Evolutionary conservation across 2,797 vertebrate species (phyloP).

Genomic region (Schizopygopsis malacanthus): DNA sequence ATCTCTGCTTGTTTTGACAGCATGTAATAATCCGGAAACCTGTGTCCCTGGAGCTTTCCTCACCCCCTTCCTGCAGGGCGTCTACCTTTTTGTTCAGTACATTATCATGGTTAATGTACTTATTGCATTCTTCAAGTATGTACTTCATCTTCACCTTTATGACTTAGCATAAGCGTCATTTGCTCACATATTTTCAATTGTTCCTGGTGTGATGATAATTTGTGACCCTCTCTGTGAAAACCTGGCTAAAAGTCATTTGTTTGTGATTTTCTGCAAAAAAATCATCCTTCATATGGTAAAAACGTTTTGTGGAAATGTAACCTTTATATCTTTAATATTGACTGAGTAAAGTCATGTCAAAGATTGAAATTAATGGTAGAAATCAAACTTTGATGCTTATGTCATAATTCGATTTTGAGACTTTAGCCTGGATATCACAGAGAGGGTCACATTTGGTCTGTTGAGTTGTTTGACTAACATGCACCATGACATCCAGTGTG

Average conservation of each 20-base stretch:
- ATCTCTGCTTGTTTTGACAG: conserved; percentile 73
- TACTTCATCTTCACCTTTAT: conserved; percentile 23
- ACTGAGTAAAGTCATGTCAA: too few relatives aligned
- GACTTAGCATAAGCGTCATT: background rate
- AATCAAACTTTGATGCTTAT: too few relatives aligned
- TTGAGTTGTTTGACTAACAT: background rate
- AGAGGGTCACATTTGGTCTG: background rate
- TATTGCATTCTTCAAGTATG: conserved; percentile 98
- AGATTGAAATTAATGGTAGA: too few relatives aligned
- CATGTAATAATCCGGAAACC: conserved; percentile 74
- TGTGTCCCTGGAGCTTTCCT: conserved; percentile 92
- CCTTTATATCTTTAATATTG: too few relatives aligned
- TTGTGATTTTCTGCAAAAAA: too few relatives aligned
- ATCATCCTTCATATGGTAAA: too few relatives aligned
- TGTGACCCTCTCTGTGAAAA: too few relatives aligned
- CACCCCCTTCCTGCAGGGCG: conserved; percentile 90
- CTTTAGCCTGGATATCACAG: too few relatives aligned
- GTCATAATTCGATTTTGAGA: too few relatives aligned
- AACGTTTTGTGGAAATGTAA: too few relatives aligned
- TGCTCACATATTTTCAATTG: background rate
- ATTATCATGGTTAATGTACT: conserved; percentile 99
- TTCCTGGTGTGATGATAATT: background rate
- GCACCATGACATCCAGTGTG: background rate
- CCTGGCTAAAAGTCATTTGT: too few relatives aligned
- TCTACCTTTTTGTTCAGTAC: conserved; percentile 97